phyloP scores from a whole-genome alignment of 2,797 vertebrate genomes.

The Dipus sagitta region DNA sequence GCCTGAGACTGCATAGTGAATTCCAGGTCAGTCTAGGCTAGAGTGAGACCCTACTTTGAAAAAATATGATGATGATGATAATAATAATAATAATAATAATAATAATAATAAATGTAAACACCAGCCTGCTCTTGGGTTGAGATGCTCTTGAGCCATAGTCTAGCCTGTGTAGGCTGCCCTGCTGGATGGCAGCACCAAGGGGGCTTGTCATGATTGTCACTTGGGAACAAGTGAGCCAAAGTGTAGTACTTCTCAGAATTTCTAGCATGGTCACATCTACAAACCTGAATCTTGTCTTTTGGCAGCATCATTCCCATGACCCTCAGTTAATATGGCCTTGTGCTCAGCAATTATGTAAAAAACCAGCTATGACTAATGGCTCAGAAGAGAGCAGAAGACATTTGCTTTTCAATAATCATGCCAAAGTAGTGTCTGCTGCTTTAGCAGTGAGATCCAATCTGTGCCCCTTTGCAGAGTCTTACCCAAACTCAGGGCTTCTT shows the following conservation, averaged over 20 bases:
- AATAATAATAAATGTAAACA: background rate
- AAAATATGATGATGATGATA: no score
- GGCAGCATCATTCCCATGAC: background rate
- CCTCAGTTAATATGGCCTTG: background rate
- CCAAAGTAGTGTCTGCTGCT: background rate
- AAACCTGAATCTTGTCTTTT: conserved; percentile 55
- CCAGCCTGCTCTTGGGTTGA: background rate
- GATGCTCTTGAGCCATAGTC: accelerated
- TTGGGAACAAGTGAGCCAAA: background rate
- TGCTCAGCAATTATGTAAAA: background rate
- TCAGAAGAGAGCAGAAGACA: conserved; percentile 66
- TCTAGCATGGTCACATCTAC: conserved; percentile 55
- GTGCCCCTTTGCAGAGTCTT: accelerated
- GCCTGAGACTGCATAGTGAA: no score
- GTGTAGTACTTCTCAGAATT: background rate
- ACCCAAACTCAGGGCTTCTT: background rate
- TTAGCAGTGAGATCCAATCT: background rate
- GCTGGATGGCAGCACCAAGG: accelerated
- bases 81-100: no score
- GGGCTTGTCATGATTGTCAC: background rate
- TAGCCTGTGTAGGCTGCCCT: accelerated
- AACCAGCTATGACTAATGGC: background rate
- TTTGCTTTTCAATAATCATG: background rate
- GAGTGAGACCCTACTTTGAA: no score
- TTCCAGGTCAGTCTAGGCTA: no score